phyloP scores from a whole-genome alignment of 1,140 invertebrate species.

The Drosophila sturtevanti region DNA sequence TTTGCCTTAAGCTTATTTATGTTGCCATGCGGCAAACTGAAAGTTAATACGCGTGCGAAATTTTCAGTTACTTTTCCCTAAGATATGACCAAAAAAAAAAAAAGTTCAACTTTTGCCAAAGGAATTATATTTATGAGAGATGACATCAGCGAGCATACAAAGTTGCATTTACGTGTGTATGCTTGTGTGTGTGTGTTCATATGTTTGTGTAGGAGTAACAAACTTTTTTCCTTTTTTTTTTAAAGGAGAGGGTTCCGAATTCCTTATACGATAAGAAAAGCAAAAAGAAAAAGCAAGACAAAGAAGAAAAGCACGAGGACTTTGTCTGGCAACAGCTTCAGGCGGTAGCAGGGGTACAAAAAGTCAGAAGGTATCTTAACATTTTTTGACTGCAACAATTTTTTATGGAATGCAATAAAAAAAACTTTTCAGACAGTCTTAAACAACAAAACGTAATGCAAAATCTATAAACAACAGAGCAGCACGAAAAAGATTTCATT shows the following conservation, averaged over 20 bases:
- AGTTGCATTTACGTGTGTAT: slow-evolving; percentile 47
- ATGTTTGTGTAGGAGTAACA: slow-evolving; percentile 13
- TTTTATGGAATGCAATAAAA: slow-evolving; percentile 72
- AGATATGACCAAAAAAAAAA: slow-evolving; percentile 37
- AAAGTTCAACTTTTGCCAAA: slow-evolving; percentile 63
- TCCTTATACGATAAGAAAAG: slow-evolving; percentile 45
- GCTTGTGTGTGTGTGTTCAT: slow-evolving; percentile 4
- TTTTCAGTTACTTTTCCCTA: slow-evolving; percentile 50
- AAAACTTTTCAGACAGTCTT: slow-evolving; percentile 73
- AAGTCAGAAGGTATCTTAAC: slow-evolving; percentile 1
- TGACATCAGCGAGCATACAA: slow-evolving; percentile 60
- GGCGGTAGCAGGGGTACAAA: neutral
- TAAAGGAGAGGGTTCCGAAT: slow-evolving; percentile 7
- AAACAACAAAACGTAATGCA: slow-evolving; percentile 56
- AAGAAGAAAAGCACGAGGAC: slow-evolving; percentile 18
- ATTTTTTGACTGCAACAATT: slow-evolving; percentile 52
- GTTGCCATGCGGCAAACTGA: slow-evolving; percentile 61
- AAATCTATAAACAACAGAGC: slow-evolving; percentile 58
- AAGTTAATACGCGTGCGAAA: slow-evolving; percentile 76
- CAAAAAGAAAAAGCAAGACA: slow-evolving; percentile 7
- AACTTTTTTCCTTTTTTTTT: slow-evolving; percentile 25
- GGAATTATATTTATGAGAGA: slow-evolving; percentile 73
- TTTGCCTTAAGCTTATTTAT: slow-evolving; percentile 64
- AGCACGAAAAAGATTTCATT: neutral
- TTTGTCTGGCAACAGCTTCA: slow-evolving; percentile 10